Percentiles rank a stretch among this genome's conserved stretches.
These are phyloP conservation scores for Rhingia campestris DNA, from an alignment of 2,888 invertebrate genomes.

Conservation along the genomic window DNA sequence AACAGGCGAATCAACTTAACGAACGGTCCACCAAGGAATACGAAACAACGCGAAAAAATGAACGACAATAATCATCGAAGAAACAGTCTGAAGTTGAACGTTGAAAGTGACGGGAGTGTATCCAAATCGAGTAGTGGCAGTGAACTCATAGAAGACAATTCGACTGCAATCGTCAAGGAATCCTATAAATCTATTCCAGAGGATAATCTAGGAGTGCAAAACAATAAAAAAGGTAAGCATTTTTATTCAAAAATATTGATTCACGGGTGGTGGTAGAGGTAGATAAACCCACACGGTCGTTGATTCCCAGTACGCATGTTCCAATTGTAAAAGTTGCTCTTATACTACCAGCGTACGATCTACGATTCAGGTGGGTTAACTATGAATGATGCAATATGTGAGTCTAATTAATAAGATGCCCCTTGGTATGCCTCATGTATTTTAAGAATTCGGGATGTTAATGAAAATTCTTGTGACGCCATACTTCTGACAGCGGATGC, in stretches of 20 bases:
- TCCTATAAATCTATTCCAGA: constrained; percentile 86
- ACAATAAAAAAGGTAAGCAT: constrained; percentile 59
- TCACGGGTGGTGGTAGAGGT: background rate
- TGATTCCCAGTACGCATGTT: constrained; percentile 23
- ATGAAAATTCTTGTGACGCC: background rate
- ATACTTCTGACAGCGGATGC: constrained; percentile 13
- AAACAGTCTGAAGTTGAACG: constrained; percentile 76
- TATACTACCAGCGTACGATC: no score
- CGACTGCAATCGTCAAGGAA: constrained; percentile 68
- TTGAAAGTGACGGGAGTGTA: constrained; percentile 56
- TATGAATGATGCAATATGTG: constrained; percentile 53
- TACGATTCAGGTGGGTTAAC: background rate
- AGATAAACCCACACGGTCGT: constrained; percentile 8
- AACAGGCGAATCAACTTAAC: constrained; percentile 36
- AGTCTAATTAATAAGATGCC: constrained; percentile 6
- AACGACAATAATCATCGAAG: constrained; percentile 39
- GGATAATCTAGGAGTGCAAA: constrained; percentile 82
- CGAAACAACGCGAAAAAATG: constrained; percentile 60
- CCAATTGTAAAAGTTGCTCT: background rate
- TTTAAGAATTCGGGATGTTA: background rate
- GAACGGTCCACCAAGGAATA: constrained; percentile 54
- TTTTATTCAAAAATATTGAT: constrained; percentile 28
- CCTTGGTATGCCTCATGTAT: constrained; percentile 4
- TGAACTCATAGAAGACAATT: constrained; percentile 42
- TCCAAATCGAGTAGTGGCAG: constrained; percentile 55